Evolutionary conservation across 2,888 invertebrate genomes (phyloP).

Genomic region (Dorcus parallelipipedus): DNA sequence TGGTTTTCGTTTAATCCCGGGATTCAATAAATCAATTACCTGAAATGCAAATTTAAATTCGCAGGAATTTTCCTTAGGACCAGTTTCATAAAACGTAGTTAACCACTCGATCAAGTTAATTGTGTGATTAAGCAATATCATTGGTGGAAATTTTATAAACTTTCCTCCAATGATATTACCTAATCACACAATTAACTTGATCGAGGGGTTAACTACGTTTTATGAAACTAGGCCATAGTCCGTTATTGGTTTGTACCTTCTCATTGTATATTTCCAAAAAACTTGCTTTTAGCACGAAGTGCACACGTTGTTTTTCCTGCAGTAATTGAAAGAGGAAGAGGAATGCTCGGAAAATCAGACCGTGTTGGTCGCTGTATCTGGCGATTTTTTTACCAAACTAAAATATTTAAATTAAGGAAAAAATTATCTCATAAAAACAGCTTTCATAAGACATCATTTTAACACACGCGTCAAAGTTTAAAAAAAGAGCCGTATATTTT

Average conservation of each 20-base stretch:
- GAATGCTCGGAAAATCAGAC: slow-evolving; percentile 87
- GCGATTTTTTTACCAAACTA: slow-evolving; percentile 43
- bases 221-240: too few species aligned
- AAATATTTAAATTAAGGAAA: slow-evolving; percentile 17
- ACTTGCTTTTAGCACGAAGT: slow-evolving; percentile 86
- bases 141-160: too few species aligned
- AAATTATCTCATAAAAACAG: too few species aligned
- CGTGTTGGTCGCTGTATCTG: slow-evolving; percentile 68
- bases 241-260: slow-evolving; percentile 62
- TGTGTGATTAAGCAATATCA: too few species aligned
- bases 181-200: too few species aligned
- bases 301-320: slow-evolving; percentile 69
- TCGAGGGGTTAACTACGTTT: too few species aligned
- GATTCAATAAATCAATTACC: slow-evolving; percentile 93
- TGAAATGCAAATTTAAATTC: slow-evolving; percentile 38
- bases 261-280: slow-evolving; percentile 97
- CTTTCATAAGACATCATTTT: background rate
- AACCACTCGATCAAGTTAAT: too few species aligned
- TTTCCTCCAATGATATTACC: too few species aligned
- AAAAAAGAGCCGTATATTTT: too few species aligned
- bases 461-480: too few species aligned
- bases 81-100: too few species aligned
- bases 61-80: background rate
- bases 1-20: slow-evolving; percentile 76
- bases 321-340: slow-evolving; percentile 83